A percentile compares a stretch with the other conserved stretches of the same genome.
phyloP scores from a whole-genome alignment of 1,140 invertebrate species.

The Heterodera schachtii region DNA sequence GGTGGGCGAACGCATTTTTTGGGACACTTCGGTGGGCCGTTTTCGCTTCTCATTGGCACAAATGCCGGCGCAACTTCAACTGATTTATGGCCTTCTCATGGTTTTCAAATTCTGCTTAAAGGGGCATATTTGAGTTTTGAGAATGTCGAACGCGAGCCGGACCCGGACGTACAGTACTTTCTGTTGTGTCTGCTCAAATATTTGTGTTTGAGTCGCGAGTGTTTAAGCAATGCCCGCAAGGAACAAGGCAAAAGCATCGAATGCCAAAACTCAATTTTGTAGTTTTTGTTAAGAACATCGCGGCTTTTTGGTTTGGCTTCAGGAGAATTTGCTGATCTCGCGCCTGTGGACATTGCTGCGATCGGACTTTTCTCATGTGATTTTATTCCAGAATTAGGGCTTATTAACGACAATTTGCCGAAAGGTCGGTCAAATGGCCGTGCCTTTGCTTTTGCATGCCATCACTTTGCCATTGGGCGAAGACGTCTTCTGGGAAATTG shows the following conservation, averaged over 20 bases:
- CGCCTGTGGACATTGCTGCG: slow-evolving; percentile 93
- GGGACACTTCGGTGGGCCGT: slow-evolving; percentile 87
- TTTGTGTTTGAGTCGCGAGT: slow-evolving; percentile 88
- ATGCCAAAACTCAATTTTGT: not conserved
- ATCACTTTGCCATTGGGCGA: slow-evolving; percentile 86
- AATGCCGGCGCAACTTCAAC: slow-evolving; percentile 86
- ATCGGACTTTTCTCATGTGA: slow-evolving; percentile 78
- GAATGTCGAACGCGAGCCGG: slow-evolving; percentile 77
- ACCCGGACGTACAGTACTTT: slow-evolving; percentile 89
- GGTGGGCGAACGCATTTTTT: slow-evolving; percentile 70
- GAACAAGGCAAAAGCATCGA: slow-evolving; percentile 72
- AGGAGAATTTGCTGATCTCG: slow-evolving; percentile 90
- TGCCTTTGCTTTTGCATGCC: slow-evolving; percentile 86
- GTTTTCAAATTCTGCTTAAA: slow-evolving; percentile 67
- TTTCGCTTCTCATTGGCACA: slow-evolving; percentile 88
- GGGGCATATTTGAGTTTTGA: slow-evolving; percentile 62
- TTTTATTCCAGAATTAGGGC: not conserved
- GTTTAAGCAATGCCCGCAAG: slow-evolving; percentile 80
- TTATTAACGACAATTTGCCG: not conserved
- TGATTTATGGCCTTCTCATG: slow-evolving; percentile 85
- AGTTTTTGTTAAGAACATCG: slow-evolving; percentile 61
- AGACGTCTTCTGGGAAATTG: slow-evolving; percentile 89
- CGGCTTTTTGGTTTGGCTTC: slow-evolving; percentile 94
- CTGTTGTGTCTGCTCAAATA: slow-evolving; percentile 87
- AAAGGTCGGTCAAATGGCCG: slow-evolving; percentile 66